A percentile compares a stretch with the other conserved stretches of the same genome.
These are phyloP conservation scores for Ciconia nigra DNA, from an alignment of 2,797 vertebrate genomes.

Conservation along the genomic window DNA sequence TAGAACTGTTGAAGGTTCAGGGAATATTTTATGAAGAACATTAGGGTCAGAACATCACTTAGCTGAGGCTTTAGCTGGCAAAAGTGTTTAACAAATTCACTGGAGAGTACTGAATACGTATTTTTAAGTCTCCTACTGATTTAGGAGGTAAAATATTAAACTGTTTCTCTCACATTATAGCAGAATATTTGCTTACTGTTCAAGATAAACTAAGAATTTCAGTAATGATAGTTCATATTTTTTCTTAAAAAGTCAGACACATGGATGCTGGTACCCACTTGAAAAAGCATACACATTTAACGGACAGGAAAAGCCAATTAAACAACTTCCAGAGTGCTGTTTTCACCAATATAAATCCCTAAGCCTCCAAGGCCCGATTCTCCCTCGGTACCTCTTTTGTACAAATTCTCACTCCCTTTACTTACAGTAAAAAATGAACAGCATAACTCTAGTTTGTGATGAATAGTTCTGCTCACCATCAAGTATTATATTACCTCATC, in stretches of 20 bases:
- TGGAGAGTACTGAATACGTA: neutral
- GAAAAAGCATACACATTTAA: neutral
- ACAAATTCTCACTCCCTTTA: neutral
- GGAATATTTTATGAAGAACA: neutral
- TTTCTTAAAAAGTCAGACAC: neutral
- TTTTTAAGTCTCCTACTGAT: neutral
- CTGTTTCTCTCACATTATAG: neutral
- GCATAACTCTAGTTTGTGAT: neutral
- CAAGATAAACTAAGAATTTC: conserved; percentile 22
- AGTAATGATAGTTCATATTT: neutral
- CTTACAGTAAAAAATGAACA: neutral
- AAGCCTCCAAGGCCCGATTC: neutral
- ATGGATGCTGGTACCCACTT: neutral
- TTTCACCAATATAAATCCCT: neutral
- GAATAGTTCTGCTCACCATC: neutral
- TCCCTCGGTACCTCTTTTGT: neutral
- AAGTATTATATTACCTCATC: neutral
- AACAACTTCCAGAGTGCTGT: neutral
- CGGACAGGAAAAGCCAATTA: neutral
- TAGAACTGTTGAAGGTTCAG: neutral
- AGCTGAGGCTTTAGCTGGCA: neutral
- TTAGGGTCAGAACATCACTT: neutral
- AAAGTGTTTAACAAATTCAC: neutral
- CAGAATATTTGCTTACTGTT: neutral
- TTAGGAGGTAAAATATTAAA: conserved; percentile 20